Evolutionary conservation across 2,888 invertebrate species (phyloP), one percentile per base, ranked within the genome.

Genomic region (Eretmocerus hayati): DNA sequence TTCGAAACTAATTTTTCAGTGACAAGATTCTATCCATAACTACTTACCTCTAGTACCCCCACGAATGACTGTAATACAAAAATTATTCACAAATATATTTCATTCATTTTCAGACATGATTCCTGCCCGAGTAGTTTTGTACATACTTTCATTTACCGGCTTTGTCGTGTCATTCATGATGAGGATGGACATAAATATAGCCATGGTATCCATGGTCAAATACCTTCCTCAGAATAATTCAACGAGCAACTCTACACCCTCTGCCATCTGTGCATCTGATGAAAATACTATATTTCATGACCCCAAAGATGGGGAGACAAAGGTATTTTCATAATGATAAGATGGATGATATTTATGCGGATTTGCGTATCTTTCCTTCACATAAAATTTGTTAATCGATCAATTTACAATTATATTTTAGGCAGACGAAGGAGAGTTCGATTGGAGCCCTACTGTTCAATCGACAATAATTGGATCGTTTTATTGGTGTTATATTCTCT

Each of bases 111-210:
- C 30, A 50, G 79, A 75, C 58, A 72, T 74, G 69, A 71, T 84
- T 56, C 84, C 84, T 48, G 84, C 84, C n/a, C 75, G 84, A 38
- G 73, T 82, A 41, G 81, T 84, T 30, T 72, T 85, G 22, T 85
- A 85, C 68, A 75, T 85, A 63, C 71, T 85, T 51, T 84, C 84
- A 54, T 85, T 84, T 76, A 79, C 81, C 23, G 84, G 84, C 40
- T 85, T 84, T 62, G 73, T 84, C 49, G 84, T 84, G 5, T 84
- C 84, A 3, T 85, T 85, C 61, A 84, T 85, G 84, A 84, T 84
- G 84, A 74, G 84, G 42, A 84, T 80, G 57, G 84, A 85, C 69
- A 84, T 85, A 59, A 84, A 84, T 65, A 74, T 84, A 56, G 81
- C 84, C 2, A 78, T 84, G 55, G 82, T 84, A 19, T 83, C 81